Conservation (phyloP, 2,797 vertebrate genomes). For the Ceyx erithaca region DNA sequence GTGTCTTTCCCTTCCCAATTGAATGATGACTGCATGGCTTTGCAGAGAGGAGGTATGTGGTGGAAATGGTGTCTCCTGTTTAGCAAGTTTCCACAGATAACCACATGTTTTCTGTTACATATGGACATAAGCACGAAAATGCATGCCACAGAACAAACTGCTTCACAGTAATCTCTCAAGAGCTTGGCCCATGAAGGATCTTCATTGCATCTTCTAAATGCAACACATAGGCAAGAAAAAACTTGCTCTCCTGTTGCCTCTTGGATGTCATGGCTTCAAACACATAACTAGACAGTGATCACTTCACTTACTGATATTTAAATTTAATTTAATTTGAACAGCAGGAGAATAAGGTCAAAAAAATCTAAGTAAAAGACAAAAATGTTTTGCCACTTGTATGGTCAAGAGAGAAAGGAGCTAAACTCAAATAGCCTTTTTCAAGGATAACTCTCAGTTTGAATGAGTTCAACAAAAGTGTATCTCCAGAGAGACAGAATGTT, state of each 20-base stretch:
- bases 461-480: not conserved
- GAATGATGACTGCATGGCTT: rapidly evolving
- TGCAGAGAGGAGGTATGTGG: rapidly evolving
- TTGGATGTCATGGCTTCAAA: not conserved
- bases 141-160: not conserved
- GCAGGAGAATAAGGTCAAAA: not conserved
- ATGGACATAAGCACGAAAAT: not conserved
- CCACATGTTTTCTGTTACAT: rapidly evolving
- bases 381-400: not conserved
- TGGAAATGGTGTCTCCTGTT: not conserved
- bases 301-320: not conserved
- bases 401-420: not conserved
- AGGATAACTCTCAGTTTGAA: not conserved
- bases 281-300: not conserved
- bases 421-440: not conserved
- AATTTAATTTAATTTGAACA: not conserved
- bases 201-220: not conserved
- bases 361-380: not conserved
- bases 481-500: not conserved
- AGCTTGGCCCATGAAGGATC: not conserved
- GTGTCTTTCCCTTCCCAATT: not conserved
- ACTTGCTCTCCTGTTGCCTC: not conserved
- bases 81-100: not conserved
- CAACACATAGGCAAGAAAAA: not conserved
- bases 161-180: not conserved